Evolutionary conservation across 2,888 invertebrate genomes (phyloP).

Genomic region (Rugalucina vietnamica): DNA sequence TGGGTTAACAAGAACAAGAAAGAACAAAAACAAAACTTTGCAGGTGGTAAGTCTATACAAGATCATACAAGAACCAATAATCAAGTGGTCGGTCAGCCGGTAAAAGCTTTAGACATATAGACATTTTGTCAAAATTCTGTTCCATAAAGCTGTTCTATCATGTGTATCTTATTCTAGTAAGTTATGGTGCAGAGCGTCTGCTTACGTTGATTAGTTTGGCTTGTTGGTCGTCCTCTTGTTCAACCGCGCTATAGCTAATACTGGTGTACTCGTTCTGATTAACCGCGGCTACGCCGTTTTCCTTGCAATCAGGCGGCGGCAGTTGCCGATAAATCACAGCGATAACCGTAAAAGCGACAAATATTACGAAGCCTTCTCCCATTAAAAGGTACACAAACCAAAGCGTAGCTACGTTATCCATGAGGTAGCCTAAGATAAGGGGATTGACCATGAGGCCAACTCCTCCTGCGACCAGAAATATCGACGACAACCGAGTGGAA

Average conservation of each 20-base stretch:
- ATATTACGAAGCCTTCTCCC: constrained; percentile 39
- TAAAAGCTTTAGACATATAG: no score
- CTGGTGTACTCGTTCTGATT: neutral
- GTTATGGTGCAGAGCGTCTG: no score
- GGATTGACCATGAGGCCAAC: constrained; percentile 62
- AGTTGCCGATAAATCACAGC: neutral
- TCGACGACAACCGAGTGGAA: constrained; percentile 54
- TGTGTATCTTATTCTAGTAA: no score
- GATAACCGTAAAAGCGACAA: neutral
- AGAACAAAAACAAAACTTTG: no score
- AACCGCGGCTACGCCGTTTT: neutral
- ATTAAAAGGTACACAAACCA: constrained; percentile 61
- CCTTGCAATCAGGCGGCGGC: neutral
- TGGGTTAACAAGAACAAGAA: no score
- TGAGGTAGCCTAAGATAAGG: constrained; percentile 56
- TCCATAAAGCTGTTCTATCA: no score
- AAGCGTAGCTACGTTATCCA: constrained; percentile 61
- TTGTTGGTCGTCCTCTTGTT: neutral
- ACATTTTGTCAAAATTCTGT: no score
- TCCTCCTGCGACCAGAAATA: constrained; percentile 52
- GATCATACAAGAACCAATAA: no score
- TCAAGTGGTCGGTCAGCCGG: no score
- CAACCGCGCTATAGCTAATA: neutral
- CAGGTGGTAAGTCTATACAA: no score
- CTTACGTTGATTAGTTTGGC: neutral